phyloP scores from a whole-genome alignment of 1,140 invertebrate genomes.

The Andrena cerasifolii region DNA sequence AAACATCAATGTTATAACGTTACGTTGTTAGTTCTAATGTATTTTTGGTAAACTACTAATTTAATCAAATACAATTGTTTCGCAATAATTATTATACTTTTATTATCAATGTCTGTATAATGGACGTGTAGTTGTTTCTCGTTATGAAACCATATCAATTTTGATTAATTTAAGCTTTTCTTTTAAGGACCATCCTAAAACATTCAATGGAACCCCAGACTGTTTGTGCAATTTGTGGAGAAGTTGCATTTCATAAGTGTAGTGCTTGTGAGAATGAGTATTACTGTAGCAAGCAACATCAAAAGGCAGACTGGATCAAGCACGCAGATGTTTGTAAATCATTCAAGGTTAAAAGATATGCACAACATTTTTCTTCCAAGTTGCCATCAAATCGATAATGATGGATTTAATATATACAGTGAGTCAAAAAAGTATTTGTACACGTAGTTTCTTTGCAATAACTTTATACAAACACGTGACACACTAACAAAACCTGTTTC shows the following conservation, averaged over 20 bases:
- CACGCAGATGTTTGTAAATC: constrained; percentile 86
- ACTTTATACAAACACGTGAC: not conserved
- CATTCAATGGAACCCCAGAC: constrained; percentile 11
- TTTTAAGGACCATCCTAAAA: not conserved
- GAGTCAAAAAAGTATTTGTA: not conserved
- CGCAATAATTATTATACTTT: too few relatives aligned
- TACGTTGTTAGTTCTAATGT: too few relatives aligned
- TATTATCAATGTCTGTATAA: too few relatives aligned
- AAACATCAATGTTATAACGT: too few relatives aligned
- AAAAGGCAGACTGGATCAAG: constrained; percentile 88
- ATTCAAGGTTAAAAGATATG: constrained; percentile 80
- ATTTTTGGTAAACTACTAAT: too few relatives aligned
- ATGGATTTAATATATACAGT: too few relatives aligned
- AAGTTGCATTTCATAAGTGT: constrained; percentile 83
- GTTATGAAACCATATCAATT: too few relatives aligned
- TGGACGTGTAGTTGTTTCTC: too few relatives aligned
- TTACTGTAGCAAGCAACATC: constrained; percentile 90
- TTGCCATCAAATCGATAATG: not conserved
- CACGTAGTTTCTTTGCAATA: too few relatives aligned
- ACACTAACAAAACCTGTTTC: not conserved
- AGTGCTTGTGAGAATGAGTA: constrained; percentile 86
- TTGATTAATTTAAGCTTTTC: too few relatives aligned
- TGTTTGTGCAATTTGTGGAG: constrained; percentile 61
- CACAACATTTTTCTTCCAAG: not conserved
- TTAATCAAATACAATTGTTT: too few relatives aligned